Conservation (phyloP, 1,140 invertebrate species). For the Teleopsis dalmanni region DNA sequence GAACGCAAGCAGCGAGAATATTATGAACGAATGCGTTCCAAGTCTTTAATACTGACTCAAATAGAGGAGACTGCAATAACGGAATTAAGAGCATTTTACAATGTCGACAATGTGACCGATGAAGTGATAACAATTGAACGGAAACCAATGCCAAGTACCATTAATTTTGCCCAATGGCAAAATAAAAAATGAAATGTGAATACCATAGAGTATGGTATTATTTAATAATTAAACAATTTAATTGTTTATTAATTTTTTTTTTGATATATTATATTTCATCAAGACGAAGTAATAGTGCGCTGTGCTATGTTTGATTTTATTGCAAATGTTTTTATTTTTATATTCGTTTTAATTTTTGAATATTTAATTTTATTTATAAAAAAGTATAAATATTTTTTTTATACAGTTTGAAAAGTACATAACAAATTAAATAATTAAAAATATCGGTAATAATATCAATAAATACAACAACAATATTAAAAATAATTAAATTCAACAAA, state of each 20-base stretch:
- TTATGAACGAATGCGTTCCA: slow-evolving; percentile 47
- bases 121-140: slow-evolving; percentile 56
- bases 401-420: too few species aligned
- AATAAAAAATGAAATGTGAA: neutral
- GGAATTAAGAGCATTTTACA: slow-evolving; percentile 55
- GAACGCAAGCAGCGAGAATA: slow-evolving; percentile 49
- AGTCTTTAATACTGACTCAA: slow-evolving; percentile 55
- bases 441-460: neutral
- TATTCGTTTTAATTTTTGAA: too few species aligned
- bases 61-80: slow-evolving; percentile 62
- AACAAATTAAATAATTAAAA: neutral
- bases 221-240: neutral
- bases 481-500: neutral
- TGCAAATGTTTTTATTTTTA: too few species aligned
- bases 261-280: too few species aligned
- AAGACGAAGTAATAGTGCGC: too few species aligned
- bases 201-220: neutral
- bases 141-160: slow-evolving; percentile 19
- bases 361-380: too few species aligned
- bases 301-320: too few species aligned
- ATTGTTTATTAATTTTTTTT: neutral
- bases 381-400: too few species aligned
- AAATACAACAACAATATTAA: neutral
- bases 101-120: slow-evolving; percentile 50
- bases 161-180: slow-evolving; percentile 39